phyloP scores from a whole-genome alignment of 2,888 invertebrate genomes.

The Drosophila paracracens region DNA sequence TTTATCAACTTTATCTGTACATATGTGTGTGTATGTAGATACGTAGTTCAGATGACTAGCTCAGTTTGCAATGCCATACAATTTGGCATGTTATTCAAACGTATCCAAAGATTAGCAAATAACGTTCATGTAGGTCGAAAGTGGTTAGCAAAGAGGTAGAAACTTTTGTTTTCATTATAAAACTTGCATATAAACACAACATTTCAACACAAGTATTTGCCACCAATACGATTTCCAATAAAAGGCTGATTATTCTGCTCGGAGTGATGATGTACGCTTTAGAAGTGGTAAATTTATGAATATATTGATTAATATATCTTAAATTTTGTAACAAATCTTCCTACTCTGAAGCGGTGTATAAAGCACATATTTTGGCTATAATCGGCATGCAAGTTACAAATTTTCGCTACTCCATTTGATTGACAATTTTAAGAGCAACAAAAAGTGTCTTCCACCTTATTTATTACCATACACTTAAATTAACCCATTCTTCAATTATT shows the following conservation, averaged over 20 bases:
- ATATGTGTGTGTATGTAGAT: slow-evolving; percentile 1
- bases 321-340: not conserved
- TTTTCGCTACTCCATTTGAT: not conserved
- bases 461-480: not conserved
- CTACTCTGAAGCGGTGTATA: not conserved
- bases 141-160: not conserved
- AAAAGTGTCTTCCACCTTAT: not conserved
- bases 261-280: not conserved
- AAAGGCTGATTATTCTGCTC: not conserved
- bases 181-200: not conserved
- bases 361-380: not conserved
- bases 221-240: not conserved
- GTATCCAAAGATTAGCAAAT: not conserved
- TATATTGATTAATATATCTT: not conserved
- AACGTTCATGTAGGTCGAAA: not conserved
- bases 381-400: not conserved
- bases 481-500: not conserved
- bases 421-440: not conserved
- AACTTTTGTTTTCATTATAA: not conserved
- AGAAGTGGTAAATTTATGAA: not conserved
- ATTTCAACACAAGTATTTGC: not conserved
- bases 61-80: not conserved
- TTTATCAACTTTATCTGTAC: not conserved
- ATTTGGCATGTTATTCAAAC: not conserved
- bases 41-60: not conserved